These are phyloP conservation scores for Panonychus citri DNA, from an alignment of 1,140 invertebrate genomes.

Conservation along the genomic window DNA sequence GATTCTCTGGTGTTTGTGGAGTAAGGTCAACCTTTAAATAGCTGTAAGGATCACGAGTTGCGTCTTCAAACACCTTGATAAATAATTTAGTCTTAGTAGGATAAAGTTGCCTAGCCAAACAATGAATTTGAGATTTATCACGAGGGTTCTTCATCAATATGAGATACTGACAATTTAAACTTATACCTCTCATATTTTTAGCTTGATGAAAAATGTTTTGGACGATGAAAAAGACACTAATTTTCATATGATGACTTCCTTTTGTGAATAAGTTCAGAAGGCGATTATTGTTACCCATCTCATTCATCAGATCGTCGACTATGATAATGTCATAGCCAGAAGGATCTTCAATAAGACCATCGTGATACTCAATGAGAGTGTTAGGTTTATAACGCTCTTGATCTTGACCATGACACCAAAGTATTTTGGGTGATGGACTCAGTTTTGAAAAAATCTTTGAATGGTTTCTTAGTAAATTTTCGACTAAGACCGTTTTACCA, in stretches of 20 bases:
- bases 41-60: neutral
- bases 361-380: too few species aligned
- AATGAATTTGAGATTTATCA: conserved; percentile 21
- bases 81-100: conserved; percentile 12
- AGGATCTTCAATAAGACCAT: too few species aligned
- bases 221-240: conserved; percentile 11
- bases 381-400: neutral
- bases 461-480: neutral
- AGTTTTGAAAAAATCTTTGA: neutral
- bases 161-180: conserved; percentile 2
- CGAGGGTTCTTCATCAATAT: conserved; percentile 24
- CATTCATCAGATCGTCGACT: conserved; percentile 23
- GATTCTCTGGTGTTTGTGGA: neutral
- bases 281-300: conserved; percentile 16
- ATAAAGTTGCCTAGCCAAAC: conserved; percentile 19
- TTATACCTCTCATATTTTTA: conserved; percentile 3
- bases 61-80: conserved; percentile 19
- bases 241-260: conserved; percentile 21
- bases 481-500: neutral
- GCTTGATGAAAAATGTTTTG: conserved; percentile 7
- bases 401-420: neutral
- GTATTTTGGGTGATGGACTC: neutral
- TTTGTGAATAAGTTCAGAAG: conserved; percentile 24
- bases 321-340: conserved; percentile 15
- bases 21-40: conserved; percentile 1